Evolutionary conservation across 2,113 vertebrate genomes (phyloP).

Genomic region (Neotoma lepida): DNA sequence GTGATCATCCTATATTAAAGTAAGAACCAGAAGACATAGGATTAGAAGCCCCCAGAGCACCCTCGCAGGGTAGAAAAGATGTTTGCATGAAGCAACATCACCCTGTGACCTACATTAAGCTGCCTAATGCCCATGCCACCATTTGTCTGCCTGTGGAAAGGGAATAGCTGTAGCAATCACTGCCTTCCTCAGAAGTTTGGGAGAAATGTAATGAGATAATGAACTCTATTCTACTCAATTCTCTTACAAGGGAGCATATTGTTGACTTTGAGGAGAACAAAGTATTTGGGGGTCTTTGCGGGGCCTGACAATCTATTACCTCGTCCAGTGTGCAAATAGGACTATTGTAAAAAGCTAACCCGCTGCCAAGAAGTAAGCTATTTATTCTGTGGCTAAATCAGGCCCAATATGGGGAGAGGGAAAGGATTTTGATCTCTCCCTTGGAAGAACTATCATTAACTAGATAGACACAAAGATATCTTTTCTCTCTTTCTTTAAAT

Average conservation of each 20-base stretch:
- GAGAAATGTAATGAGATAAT: constrained; percentile 62
- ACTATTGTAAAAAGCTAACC: constrained; percentile 65
- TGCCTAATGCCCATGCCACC: neutral
- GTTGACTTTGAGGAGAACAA: constrained; percentile 62
- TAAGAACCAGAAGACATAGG: constrained; percentile 12
- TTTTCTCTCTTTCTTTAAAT: constrained; percentile 2
- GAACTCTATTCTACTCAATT: constrained; percentile 62
- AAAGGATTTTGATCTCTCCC: constrained; percentile 59
- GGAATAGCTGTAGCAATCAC: neutral
- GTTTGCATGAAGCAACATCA: constrained; percentile 43
- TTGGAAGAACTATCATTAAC: constrained; percentile 60
- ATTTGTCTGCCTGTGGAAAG: neutral
- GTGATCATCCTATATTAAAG: constrained; percentile 5
- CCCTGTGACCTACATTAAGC: constrained; percentile 54
- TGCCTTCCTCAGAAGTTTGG: constrained; percentile 18
- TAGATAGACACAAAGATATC: constrained; percentile 61
- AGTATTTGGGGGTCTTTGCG: constrained; percentile 48
- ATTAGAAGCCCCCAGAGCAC: constrained; percentile 29
- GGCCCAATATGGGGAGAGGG: neutral
- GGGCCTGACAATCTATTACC: constrained; percentile 55
- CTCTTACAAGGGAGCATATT: constrained; percentile 62
- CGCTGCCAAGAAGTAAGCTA: constrained; percentile 63
- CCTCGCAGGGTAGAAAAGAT: neutral
- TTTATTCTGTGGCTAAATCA: constrained; percentile 67
- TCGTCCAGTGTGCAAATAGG: constrained; percentile 58